phyloP scores from a whole-genome alignment of 2,113 vertebrate genomes.

The Lontra canadensis region DNA sequence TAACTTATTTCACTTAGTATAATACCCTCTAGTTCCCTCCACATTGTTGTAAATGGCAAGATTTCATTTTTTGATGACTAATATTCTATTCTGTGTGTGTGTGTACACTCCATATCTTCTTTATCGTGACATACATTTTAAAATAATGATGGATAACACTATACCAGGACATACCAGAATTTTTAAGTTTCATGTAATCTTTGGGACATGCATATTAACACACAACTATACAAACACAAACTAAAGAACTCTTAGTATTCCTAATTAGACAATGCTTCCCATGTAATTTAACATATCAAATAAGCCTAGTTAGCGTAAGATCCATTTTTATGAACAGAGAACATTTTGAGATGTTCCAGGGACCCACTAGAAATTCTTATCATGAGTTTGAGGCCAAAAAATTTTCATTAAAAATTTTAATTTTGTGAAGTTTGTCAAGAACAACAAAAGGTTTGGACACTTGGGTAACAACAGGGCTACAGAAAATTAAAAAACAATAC shows the following conservation, averaged over 20 bases:
- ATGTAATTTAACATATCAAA: background rate
- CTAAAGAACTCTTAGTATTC: background rate
- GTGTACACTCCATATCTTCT: background rate
- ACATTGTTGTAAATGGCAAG: background rate
- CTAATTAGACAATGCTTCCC: background rate
- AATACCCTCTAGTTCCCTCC: background rate
- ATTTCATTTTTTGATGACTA: background rate
- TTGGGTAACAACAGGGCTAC: background rate
- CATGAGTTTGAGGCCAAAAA: background rate
- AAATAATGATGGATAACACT: background rate
- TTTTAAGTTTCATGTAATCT: background rate
- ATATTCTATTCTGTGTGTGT: background rate
- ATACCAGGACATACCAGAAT: background rate
- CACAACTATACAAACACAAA: background rate
- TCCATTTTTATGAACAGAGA: background rate
- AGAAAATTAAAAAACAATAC: background rate
- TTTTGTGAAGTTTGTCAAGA: background rate
- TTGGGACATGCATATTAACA: background rate
- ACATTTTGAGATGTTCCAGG: background rate
- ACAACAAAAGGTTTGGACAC: background rate
- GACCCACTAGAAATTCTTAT: background rate
- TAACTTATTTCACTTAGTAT: background rate
- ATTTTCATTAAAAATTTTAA: background rate
- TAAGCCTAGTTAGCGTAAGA: background rate
- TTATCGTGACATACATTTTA: background rate